Base-by-base conservation (phyloP, 2,113 vertebrate species). In the Thymallus thymallus region DNA sequence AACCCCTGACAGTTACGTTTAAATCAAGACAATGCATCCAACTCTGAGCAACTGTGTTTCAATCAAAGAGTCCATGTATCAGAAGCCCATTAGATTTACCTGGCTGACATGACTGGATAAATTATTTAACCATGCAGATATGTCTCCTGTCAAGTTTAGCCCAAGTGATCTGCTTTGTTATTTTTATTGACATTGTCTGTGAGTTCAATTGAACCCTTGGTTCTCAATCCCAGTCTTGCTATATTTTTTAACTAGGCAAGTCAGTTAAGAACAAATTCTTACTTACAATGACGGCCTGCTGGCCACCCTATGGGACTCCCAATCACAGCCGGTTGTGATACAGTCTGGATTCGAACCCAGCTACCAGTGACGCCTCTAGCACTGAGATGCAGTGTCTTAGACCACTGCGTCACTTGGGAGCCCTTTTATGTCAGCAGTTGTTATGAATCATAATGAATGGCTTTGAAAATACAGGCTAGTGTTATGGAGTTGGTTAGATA, bases 1-100 rank as follows among this genome's bases (percentile, higher is more conserved):
- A 35, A 51, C 20, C 51, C 18, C n/a, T 61, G 74, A 46, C 67
- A 62, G 7, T 32, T 13, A 5, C 3, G 60, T 79, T 70, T 41
- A 23, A 20, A 70, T 79, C 22, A 58, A 24, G 24, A 13, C 45
- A 61, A 16, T 23, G 26, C 24, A 18, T 16, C 10, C 5, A 64
- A 64, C 26, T 5, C 62, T 30, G 26, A 26, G 3, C 18, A 26
- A 63, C 61, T 14, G 24, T 29, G 61, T 64, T 64, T 22, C 62
- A 64, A 26, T 64, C 14, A 23, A 60, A 26, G 23, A 62, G 9
- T 22, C 22, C 69, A 22, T 18, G 14, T 55, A 23, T 32, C 35
- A 41, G 35, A 60, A 20, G 24, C 18, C 69, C 13, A 29, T 35
- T 20, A 1, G 69, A 14, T 45, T n/a, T 51, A 48, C 22, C 48